Evolutionary conservation across 2,888 invertebrate species (phyloP).

Genomic region (Harpagoxenus sublaevis): DNA sequence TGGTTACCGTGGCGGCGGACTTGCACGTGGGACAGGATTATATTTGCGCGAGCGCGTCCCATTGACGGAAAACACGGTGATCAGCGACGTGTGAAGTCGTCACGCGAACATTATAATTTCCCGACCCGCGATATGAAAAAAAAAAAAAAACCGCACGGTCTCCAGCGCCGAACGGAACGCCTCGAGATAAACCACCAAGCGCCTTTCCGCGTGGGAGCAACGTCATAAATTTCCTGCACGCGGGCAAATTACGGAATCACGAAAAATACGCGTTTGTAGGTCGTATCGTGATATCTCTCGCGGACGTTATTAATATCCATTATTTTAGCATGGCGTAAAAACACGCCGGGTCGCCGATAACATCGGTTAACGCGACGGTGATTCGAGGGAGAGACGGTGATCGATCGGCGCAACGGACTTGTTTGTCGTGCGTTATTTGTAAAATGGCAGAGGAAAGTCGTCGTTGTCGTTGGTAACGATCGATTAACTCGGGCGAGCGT

Average conservation of each 20-base stretch:
- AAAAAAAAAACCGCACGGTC: constrained; percentile 18
- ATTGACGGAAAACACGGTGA: constrained; percentile 57
- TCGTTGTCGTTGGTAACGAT: constrained; percentile 9
- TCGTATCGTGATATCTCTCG: constrained; percentile 10
- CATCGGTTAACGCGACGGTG: constrained; percentile 20
- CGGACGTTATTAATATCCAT: constrained; percentile 35
- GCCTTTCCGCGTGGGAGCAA: constrained; percentile 31
- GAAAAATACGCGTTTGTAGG: constrained; percentile 22
- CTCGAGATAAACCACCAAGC: neutral
- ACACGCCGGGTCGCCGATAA: constrained; percentile 35
- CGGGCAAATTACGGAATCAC: constrained; percentile 24
- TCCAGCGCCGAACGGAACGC: constrained; percentile 3
- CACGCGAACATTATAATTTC: constrained; percentile 54
- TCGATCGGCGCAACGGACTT: constrained; percentile 18
- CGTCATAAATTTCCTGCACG: constrained; percentile 16
- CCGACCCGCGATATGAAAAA: neutral
- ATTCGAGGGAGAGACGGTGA: constrained; percentile 41
- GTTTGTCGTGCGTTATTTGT: constrained; percentile 41
- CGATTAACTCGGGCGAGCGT: constrained; percentile 24
- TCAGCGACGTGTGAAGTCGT: constrained; percentile 55
- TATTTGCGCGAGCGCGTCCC: constrained; percentile 43
- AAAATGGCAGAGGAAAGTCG: constrained; percentile 39
- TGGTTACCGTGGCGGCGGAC: constrained; percentile 45
- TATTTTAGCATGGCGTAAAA: constrained; percentile 18
- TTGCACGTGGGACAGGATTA: constrained; percentile 24